Evolutionary conservation across 2,797 vertebrate species (phyloP).

Genomic region (Rhincodon typus): DNA sequence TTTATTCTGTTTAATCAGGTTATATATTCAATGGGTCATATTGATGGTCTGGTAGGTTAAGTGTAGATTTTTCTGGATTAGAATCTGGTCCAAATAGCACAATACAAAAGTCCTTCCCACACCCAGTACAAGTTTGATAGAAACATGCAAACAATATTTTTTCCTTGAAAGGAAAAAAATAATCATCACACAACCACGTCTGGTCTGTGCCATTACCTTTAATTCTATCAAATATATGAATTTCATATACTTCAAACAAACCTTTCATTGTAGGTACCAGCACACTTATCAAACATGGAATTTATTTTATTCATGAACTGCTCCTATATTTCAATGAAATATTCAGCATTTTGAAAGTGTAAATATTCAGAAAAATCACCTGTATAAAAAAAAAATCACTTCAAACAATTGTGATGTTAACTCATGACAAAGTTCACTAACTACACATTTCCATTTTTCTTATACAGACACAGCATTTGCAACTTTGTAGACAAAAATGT

Average conservation of each 20-base stretch:
- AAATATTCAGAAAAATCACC: background rate
- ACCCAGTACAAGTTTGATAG: background rate
- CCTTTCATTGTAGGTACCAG: background rate
- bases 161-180: too few relatives aligned
- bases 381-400: background rate
- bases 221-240: background rate
- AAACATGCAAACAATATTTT: background rate
- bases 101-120: background rate
- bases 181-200: background rate
- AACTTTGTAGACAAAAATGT: background rate
- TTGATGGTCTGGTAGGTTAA: background rate
- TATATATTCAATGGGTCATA: background rate
- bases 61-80: background rate
- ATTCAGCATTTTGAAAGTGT: background rate
- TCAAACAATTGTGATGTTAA: constrained; percentile 5
- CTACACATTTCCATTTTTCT: background rate
- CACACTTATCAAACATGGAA: background rate
- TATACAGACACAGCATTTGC: background rate
- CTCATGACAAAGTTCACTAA: background rate
- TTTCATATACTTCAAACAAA: background rate
- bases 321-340: background rate
- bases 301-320: constrained; percentile 19
- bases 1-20: background rate
- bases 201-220: background rate
- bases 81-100: background rate